A percentile compares a stretch with the other conserved stretches of the same genome.
phyloP scores from a whole-genome alignment of 1,140 invertebrate genomes.

The Pollicipes pollicipes region DNA sequence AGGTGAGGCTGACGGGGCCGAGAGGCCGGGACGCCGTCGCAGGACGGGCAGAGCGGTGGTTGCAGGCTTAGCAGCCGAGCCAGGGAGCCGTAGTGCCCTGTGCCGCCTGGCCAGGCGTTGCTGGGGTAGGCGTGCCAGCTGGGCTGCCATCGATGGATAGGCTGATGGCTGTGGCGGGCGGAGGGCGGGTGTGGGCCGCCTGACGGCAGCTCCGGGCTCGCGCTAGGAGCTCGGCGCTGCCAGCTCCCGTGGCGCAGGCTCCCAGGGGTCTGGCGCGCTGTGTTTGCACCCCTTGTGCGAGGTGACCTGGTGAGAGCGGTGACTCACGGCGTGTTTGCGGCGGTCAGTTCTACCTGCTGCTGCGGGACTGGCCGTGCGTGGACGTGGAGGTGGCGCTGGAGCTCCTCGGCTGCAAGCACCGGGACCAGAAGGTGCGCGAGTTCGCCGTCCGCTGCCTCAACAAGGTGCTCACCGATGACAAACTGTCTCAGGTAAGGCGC shows the following conservation, averaged over 20 bases:
- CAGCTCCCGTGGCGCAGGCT: not conserved
- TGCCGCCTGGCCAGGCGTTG: too few species aligned
- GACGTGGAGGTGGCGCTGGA: constrained; percentile 37
- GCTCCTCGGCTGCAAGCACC: constrained; percentile 38
- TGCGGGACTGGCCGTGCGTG: constrained; percentile 34
- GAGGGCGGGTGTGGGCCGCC: too few species aligned
- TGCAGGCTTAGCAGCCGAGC: too few species aligned
- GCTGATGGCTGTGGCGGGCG: too few species aligned
- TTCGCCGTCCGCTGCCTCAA: constrained; percentile 39
- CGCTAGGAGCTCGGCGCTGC: too few species aligned
- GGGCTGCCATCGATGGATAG: too few species aligned
- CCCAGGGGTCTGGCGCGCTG: not conserved
- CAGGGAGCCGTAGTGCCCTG: too few species aligned
- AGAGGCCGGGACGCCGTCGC: not conserved
- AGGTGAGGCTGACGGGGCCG: constrained; percentile 22
- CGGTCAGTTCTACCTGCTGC: constrained; percentile 33
- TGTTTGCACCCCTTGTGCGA: constrained; percentile 8
- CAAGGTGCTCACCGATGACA: constrained; percentile 33
- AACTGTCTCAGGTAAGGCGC: constrained; percentile 28
- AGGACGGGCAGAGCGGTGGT: too few species aligned
- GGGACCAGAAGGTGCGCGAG: constrained; percentile 35
- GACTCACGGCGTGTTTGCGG: constrained; percentile 5
- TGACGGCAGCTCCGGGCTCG: too few species aligned
- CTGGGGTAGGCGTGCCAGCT: too few species aligned
- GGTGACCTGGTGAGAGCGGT: not conserved